Evolutionary conservation across 2,113 vertebrate genomes (phyloP).

Genomic region (Oreochromis tanganicae): DNA sequence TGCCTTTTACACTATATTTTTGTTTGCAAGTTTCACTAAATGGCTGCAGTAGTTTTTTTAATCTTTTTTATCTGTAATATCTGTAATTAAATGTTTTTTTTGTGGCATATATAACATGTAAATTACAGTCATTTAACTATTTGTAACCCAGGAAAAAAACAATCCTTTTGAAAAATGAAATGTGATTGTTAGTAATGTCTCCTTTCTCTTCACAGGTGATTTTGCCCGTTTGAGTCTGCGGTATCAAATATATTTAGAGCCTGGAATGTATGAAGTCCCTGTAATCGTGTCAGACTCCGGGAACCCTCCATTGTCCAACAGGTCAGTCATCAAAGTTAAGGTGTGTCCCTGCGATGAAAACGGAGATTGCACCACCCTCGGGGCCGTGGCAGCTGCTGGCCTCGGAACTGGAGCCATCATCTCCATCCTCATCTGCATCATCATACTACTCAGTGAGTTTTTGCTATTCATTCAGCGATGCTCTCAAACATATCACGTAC

Average conservation of each 20-base stretch:
- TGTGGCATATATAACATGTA: background rate
- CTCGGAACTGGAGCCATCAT: conserved; percentile 93
- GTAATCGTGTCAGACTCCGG: conserved; percentile 89
- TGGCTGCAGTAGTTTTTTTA: background rate
- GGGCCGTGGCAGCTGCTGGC: conserved; percentile 84
- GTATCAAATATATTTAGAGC: conserved; percentile 84
- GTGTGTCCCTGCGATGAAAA: conserved; percentile 93
- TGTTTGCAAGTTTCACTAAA: background rate
- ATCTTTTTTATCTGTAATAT: background rate
- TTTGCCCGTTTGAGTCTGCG: conserved; percentile 85
- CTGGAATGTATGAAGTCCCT: conserved; percentile 89
- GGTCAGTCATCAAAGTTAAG: conserved; percentile 90
- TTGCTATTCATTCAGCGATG: background rate
- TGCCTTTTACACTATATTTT: background rate
- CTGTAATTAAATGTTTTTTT: background rate
- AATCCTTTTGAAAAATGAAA: background rate
- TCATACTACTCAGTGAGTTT: conserved; percentile 88
- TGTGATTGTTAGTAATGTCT: background rate
- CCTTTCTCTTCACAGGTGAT: conserved; percentile 73
- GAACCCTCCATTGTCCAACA: conserved; percentile 91
- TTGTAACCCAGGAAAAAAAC: background rate
- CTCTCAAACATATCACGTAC: background rate
- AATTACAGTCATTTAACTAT: background rate
- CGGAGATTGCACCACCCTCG: conserved; percentile 87
- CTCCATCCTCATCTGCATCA: conserved; percentile 92